Base-by-base conservation (phyloP, 1,140 invertebrate species). In the Cyrtorhinus lividipennis region DNA sequence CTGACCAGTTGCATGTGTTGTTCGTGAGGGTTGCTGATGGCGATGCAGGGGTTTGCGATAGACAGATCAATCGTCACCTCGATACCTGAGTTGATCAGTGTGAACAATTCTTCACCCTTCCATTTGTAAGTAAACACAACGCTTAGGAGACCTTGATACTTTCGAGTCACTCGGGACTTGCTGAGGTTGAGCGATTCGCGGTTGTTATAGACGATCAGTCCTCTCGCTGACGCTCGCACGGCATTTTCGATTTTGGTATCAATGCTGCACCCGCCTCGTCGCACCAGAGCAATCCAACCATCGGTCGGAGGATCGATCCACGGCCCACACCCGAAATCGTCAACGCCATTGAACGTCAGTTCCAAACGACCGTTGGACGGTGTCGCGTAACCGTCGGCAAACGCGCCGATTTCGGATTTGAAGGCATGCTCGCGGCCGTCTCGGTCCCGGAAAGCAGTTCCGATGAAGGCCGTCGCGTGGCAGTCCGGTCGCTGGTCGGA, bases 1-100 rank as follows among this genome's bases (percentile, higher is more conserved):
- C 90, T 92, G 2, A 95, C 91, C 74, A 95, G 95, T 57, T 95
- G 75, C 62, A 94, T 90, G 0, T 89, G 10, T 82, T 80, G 80
- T 71, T 86, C 86, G 60, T 85, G 84, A 66, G 78, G 83, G 26
- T 70, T 71, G 67, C 76, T 75, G 59, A 77, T 76, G 62, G 77
- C 77, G 20, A 74, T 75, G 68, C 78, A 81, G 71, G 77, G 66
- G 73, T 79, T 71, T 5, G 77, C 79, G 20, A 85, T 78, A 20
- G 81, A 79, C 62, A 90, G 85, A 48, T 81, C 76, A 67, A 88
- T 78, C 53, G 76, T 78, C 1, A 90, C 83, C 64, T 79, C 75
- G 1, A 78, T 79, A 38, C 81, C 80, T 67, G 81, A 81, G 71
- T 88, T 83, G 10, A 83, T 73, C 44, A 86, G 74, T n/a, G 74